These are phyloP conservation scores for Lepidurus couesii DNA, from an alignment of 1,140 invertebrate genomes.

Conservation along the genomic window DNA sequence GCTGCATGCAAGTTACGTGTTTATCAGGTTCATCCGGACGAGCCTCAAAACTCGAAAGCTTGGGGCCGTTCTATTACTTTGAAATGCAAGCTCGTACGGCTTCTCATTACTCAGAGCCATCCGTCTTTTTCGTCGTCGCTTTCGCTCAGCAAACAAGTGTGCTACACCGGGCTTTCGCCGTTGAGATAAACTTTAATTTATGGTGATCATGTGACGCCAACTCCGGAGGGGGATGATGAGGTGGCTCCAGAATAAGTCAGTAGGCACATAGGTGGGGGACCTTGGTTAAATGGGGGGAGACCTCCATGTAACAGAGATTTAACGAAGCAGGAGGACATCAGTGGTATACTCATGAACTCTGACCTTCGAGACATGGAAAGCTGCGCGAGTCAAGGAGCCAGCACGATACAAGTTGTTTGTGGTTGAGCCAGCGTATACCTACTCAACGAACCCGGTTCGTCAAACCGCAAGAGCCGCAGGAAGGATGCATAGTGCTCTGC, in stretches of 20 bases:
- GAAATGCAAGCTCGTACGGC: background rate
- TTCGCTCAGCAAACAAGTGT: background rate
- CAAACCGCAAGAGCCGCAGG: background rate
- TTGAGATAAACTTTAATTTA: background rate
- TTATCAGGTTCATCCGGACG: constrained; percentile 18
- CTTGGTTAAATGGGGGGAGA: background rate
- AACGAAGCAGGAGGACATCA: too few relatives aligned
- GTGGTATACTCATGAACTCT: too few relatives aligned
- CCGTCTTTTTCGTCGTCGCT: background rate
- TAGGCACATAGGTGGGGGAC: background rate
- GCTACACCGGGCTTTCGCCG: background rate
- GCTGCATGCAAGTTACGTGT: constrained; percentile 17
- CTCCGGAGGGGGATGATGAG: background rate
- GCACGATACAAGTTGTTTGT: too few relatives aligned
- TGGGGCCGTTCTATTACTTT: background rate
- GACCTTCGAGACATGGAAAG: too few relatives aligned
- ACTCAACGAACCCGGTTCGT: background rate
- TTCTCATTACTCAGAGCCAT: background rate
- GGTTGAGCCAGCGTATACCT: background rate
- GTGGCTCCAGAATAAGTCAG: background rate
- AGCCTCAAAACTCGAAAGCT: background rate
- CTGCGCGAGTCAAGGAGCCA: too few relatives aligned
- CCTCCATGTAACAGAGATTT: too few relatives aligned
- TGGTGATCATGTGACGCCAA: background rate
- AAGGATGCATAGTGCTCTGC: background rate